A percentile compares a stretch with the other conserved stretches of the same genome.
phyloP scores from a whole-genome alignment of 1,140 invertebrate genomes.

The Halictus rubicundus region DNA sequence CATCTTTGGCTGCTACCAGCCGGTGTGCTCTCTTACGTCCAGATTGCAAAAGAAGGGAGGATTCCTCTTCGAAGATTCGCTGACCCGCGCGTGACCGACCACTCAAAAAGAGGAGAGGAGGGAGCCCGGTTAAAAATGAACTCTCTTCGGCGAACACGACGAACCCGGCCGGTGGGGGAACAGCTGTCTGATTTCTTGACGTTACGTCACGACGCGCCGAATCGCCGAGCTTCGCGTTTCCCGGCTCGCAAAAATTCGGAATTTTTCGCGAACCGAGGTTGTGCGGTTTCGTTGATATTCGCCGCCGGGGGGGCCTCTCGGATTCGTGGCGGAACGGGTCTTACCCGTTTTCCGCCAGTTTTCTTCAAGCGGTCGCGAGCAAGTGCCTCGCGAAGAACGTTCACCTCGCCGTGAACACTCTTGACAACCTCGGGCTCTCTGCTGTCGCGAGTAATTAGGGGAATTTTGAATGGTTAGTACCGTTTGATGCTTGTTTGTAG shows the following conservation, averaged over 20 bases:
- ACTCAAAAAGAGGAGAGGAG: constrained; percentile 51
- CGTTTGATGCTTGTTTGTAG: no score
- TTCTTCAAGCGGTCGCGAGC: constrained; percentile 50
- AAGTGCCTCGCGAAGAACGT: constrained; percentile 60
- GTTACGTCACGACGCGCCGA: constrained; percentile 49
- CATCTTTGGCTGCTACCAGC: constrained; percentile 44
- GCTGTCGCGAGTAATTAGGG: constrained; percentile 50
- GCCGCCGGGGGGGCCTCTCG: no score
- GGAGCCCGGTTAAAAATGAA: constrained; percentile 42
- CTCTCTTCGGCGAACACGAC: background rate
- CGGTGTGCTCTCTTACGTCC: constrained; percentile 19
- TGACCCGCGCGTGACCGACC: constrained; percentile 65
- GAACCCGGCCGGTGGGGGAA: background rate
- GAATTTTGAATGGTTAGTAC: background rate
- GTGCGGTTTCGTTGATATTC: no score
- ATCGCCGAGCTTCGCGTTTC: background rate
- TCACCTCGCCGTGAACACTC: constrained; percentile 40
- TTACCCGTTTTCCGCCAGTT: background rate
- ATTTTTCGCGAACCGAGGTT: no score
- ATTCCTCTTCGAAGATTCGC: constrained; percentile 62
- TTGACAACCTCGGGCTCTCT: constrained; percentile 28
- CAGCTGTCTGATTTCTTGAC: constrained; percentile 44
- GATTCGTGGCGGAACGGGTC: no score
- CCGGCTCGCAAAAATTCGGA: background rate
- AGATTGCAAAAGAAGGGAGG: constrained; percentile 57